Evolutionary conservation across 2,113 vertebrate genomes (phyloP), one percentile per base, ranked within the genome.

Genomic region (Platycercus adscitus): DNA sequence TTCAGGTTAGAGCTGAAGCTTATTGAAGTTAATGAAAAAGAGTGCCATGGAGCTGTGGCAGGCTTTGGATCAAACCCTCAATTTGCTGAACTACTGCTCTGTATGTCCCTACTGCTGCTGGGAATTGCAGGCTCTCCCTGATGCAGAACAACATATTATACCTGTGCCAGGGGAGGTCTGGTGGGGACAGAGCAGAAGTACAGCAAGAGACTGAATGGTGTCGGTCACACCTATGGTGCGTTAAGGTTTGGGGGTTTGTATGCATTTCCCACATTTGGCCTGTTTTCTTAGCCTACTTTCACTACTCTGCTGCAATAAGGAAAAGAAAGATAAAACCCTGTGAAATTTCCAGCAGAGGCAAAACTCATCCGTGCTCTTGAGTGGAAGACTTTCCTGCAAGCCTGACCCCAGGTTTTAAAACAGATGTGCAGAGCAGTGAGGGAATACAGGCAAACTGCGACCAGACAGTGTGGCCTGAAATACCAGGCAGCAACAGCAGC

Each of bases 11-110:
- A 89, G 61, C 35, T 81, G 81, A 53, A 90, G 65, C 77, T 88
- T 86, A 91, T 29, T 69, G 77, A 79, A 88, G 41, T 93, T 94
- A 91, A 95, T 92, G 88, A 86, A 92, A 90, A 93, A 78, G 68
- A 90, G 19, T 58, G 35, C 31, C 29, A 56, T 0, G 0, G 46
- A 91, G 47, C 60, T 72, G 80, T 78, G 60, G 55, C 24, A 81
- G 88, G 64, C 56, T 86, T 86, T 81, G 52, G 55, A 81, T 94
- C 72, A 92, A 65, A 78, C 35, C 55, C 35, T 35, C 0, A 0
- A 26, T 86, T 90, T 93, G 26, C 68, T 75, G 76, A 73, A 83
- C 28, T 10, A 24, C 33, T 72, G 41, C 71, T 95, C n/a, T 31
- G 29, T 47, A 33, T 73, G 43, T 80, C n/a, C 31, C 31, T 69